phyloP scores from a whole-genome alignment of 2,113 vertebrate species.

The Macaca nemestrina region DNA sequence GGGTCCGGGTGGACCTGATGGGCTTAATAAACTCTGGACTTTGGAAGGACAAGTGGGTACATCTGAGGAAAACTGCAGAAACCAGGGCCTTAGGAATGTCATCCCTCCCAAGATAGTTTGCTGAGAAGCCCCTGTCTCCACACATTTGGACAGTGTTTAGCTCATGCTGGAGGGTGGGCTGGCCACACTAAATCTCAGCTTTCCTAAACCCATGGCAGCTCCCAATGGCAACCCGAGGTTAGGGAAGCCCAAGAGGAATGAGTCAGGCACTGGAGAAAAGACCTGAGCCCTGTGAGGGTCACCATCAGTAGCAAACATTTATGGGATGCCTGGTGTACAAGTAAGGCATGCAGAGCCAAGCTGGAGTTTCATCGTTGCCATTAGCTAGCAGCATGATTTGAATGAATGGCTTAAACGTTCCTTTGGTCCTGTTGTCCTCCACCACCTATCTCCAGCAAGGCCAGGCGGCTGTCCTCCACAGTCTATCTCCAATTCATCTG shows the following conservation, averaged over 20 bases:
- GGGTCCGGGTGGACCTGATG: neutral
- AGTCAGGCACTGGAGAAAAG: neutral
- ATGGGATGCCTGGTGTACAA: neutral
- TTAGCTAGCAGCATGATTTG: neutral
- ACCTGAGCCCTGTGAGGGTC: neutral
- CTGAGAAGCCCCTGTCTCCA: neutral
- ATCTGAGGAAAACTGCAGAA: neutral
- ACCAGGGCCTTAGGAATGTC: neutral
- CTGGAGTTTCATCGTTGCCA: neutral
- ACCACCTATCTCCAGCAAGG: neutral
- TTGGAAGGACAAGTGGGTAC: neutral
- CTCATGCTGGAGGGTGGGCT: neutral
- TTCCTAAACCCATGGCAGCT: neutral
- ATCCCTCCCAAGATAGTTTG: neutral
- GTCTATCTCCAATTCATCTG: neutral
- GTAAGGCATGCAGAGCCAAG: neutral
- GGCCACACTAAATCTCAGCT: neutral
- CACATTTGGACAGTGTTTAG: neutral
- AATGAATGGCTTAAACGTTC: neutral
- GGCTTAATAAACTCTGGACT: neutral
- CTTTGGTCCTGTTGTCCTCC: neutral
- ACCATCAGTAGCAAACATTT: neutral
- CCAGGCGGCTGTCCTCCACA: neutral
- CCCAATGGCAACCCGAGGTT: neutral
- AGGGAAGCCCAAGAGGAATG: neutral